Evolutionary conservation across 2,797 vertebrate genomes (phyloP).

Genomic region (Notamacropus eugenii): DNA sequence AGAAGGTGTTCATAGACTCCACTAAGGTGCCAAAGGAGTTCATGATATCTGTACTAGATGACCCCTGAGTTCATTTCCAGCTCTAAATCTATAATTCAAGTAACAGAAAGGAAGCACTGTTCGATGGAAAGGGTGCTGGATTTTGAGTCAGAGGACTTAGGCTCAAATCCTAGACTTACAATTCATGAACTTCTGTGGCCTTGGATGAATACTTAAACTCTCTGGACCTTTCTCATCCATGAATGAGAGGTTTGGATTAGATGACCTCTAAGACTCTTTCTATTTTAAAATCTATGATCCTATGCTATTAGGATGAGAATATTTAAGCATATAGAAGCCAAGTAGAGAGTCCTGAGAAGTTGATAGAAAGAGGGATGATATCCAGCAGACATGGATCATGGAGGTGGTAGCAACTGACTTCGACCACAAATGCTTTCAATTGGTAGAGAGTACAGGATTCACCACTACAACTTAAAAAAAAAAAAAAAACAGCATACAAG

Average conservation of each 20-base stretch:
- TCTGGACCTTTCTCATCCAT: background rate
- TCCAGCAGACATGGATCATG: background rate
- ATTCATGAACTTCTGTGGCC: background rate
- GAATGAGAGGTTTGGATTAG: background rate
- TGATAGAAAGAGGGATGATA: background rate
- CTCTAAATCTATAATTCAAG: background rate
- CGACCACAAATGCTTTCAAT: background rate
- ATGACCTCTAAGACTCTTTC: background rate
- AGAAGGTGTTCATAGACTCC: background rate
- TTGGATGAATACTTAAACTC: background rate
- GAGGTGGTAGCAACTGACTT: background rate
- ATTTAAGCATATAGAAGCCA: background rate
- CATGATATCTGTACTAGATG: background rate
- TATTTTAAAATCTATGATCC: background rate
- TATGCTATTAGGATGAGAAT: background rate
- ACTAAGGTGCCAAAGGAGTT: background rate
- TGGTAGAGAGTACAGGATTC: background rate
- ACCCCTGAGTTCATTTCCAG: background rate
- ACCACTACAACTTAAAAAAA: background rate
- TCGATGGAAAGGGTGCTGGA: background rate
- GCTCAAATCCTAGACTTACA: background rate
- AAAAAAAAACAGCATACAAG: background rate
- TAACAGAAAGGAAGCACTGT: background rate
- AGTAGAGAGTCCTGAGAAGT: background rate
- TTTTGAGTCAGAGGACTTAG: background rate